Conservation (phyloP, 2,888 invertebrate species). For the Allacma fusca region DNA sequence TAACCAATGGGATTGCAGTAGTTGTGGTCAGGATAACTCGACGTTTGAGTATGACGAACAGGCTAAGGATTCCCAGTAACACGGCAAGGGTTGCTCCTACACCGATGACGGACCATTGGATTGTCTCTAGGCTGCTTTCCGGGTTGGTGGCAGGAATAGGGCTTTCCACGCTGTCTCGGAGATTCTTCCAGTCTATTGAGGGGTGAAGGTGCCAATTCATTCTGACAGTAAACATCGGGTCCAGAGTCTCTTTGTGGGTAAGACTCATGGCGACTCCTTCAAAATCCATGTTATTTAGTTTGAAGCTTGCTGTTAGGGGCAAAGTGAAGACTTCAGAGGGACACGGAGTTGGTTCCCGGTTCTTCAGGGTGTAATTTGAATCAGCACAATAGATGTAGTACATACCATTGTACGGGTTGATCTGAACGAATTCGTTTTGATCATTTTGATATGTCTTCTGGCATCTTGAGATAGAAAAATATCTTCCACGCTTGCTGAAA, state of each 20-base stretch:
- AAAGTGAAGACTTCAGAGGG: conserved; percentile 8
- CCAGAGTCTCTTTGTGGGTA: neutral
- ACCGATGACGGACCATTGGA: no score
- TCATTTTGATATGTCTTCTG: neutral
- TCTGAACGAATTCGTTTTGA: neutral
- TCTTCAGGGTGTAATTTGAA: neutral
- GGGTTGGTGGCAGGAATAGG: no score
- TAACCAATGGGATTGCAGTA: no score
- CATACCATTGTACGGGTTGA: neutral
- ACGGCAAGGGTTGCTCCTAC: no score
- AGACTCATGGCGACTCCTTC: neutral
- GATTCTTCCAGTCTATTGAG: neutral
- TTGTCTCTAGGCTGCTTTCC: no score
- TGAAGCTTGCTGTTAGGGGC: neutral
- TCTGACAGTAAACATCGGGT: neutral
- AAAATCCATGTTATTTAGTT: neutral
- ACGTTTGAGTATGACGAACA: no score
- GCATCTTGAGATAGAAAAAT: neutral
- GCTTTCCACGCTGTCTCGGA: no score
- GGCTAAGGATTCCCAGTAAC: no score
- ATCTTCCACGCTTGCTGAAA: neutral
- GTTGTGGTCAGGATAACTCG: no score
- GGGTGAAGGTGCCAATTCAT: neutral
- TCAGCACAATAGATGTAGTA: neutral
- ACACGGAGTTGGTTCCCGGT: neutral